Evolutionary conservation across 2,888 invertebrate species (phyloP).

Genomic region (Capitulum mitella): DNA sequence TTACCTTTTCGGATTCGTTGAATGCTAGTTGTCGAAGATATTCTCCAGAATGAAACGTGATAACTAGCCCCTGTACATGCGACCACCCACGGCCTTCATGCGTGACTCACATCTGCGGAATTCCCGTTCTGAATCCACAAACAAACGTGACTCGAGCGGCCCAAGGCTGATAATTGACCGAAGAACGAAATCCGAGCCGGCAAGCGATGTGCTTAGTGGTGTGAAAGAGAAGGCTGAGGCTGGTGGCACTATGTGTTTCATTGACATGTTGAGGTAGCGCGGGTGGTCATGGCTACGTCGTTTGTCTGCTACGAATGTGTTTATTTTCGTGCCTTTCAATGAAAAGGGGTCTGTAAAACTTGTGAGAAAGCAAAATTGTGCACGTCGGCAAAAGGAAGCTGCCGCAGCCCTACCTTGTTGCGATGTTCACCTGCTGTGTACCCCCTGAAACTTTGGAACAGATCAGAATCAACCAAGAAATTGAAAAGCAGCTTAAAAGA

Average conservation of each 20-base stretch:
- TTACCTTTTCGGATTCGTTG: neutral
- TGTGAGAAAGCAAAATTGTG: neutral
- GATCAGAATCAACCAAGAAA: slow-evolving; percentile 99
- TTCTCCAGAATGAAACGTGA: no score
- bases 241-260: no score
- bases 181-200: no score
- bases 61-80: neutral
- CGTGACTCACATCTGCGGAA: no score
- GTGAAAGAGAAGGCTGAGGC: no score
- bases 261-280: no score
- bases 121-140: no score
- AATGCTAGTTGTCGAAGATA: neutral
- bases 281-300: no score
- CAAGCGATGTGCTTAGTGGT: no score
- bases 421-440: slow-evolving; percentile 69
- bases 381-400: neutral
- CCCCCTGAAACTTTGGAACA: slow-evolving; percentile 99
- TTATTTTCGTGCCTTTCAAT: neutral
- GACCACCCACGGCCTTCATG: neutral
- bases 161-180: no score
- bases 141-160: no score
- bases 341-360: neutral
- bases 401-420: neutral
- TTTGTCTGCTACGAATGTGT: neutral
- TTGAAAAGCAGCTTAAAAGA: slow-evolving; percentile 97